Conservation (phyloP, 30 jellyfish, hydroid and myxozoan species). For the Chrysaora quinquecirrha region DNA sequence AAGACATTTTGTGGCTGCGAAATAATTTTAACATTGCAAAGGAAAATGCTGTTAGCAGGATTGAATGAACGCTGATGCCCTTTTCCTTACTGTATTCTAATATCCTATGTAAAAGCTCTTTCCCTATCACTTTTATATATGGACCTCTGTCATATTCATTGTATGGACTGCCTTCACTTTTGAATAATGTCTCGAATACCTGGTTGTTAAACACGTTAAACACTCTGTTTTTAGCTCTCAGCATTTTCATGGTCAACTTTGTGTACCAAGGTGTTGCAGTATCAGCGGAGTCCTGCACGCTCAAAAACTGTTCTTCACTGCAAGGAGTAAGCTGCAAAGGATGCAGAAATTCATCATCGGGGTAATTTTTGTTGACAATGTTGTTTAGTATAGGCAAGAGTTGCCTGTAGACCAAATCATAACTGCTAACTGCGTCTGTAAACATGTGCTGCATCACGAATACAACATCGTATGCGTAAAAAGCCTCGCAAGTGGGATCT, state of each 20-base stretch:
- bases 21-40: slow-evolving; percentile 18
- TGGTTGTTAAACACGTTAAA: not conserved
- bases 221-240: not conserved
- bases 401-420: slow-evolving; percentile 39
- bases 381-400: slow-evolving; percentile 38
- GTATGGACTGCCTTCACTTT: not conserved
- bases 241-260: not conserved
- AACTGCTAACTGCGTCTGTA: slow-evolving; percentile 46
- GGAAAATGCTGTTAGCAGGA: slow-evolving; percentile 22
- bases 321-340: slow-evolving; percentile 39
- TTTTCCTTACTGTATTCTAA: slow-evolving; percentile 18
- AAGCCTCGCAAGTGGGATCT: not conserved
- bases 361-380: slow-evolving; percentile 5
- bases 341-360: slow-evolving; percentile 30
- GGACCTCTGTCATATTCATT: not conserved
- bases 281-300: slow-evolving; percentile 14
- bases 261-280: slow-evolving; percentile 36
- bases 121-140: not conserved
- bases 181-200: not conserved
- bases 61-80: slow-evolving; percentile 43
- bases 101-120: not conserved
- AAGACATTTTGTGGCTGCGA: slow-evolving; percentile 1
- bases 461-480: slow-evolving; percentile 18
- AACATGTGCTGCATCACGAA: slow-evolving; percentile 32
- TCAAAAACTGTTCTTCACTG: slow-evolving; percentile 30